Evolutionary conservation across 2,888 invertebrate genomes (phyloP).

Genomic region (Pristionchus arcanus): DNA sequence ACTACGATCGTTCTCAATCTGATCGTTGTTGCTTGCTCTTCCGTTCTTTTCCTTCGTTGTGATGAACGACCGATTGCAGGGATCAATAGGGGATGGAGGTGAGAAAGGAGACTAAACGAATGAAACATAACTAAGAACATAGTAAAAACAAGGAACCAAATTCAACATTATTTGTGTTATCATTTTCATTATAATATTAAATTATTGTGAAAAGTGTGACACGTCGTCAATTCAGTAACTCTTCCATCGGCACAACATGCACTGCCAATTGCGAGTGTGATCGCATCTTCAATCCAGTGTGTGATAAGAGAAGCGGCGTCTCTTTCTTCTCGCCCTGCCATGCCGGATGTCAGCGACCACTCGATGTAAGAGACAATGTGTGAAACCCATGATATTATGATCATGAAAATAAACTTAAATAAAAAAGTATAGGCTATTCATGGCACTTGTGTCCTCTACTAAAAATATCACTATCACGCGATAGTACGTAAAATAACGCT

Average conservation of each 20-base stretch:
- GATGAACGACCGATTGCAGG: constrained; percentile 58
- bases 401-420: no score
- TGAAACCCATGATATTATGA: no score
- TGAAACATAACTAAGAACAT: neutral
- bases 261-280: constrained; percentile 64
- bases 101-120: neutral
- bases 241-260: constrained; percentile 53
- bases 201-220: neutral
- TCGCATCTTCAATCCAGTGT: constrained; percentile 68
- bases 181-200: no score
- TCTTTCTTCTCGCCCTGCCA: constrained; percentile 68
- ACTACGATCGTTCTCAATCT: constrained; percentile 56
- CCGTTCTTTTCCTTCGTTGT: constrained; percentile 57
- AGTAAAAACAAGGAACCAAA: no score
- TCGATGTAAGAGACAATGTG: constrained; percentile 48
- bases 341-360: constrained; percentile 61
- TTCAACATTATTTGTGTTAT: no score
- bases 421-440: no score
- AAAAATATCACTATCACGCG: no score
- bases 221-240: neutral
- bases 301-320: constrained; percentile 60
- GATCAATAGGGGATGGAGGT: constrained; percentile 55
- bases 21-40: constrained; percentile 56
- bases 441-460: no score
- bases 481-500: neutral